Evolutionary conservation across 37 sponge, comb jelly and placozoan genomes (phyloP), one percentile per base, ranked within the genome.

Genomic region (Axinella damicornis): DNA sequence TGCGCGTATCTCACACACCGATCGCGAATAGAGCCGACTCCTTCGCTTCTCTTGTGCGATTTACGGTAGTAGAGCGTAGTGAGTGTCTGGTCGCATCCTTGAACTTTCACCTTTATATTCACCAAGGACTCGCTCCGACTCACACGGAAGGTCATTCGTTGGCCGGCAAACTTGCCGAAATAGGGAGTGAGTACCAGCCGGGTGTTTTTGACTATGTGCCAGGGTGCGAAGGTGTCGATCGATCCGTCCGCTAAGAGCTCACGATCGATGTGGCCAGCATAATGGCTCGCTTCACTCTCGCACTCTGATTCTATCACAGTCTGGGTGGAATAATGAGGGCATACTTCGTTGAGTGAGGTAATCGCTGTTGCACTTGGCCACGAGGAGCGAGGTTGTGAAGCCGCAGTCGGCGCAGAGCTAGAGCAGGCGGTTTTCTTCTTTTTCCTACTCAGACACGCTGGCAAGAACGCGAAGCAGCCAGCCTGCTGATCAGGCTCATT

Each of bases 91-190:
- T 66, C 67, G 67, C 56, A 73, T 54, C 56, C 82, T 25, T 88
- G 82, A 9, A 74, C 36, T 35, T 55, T 88, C 36, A 88, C 88
- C n/a, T 56, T 67, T 11, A 88, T 73, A 21, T 74, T 73, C 20
- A n/a, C 37, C 33, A 66, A 30, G 19, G 28, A 16, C 34, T 74
- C 53, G 4, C 78, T 58, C 5, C 40, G 5, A 27, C 77, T 78
- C 46, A 84, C 12, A 58, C 80, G 68, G 53, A 91, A 91, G 0
- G 73, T 77, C 25, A 91, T 30, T 22, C 74, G 46, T n/a, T 81
- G 73, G 1, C 87, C 92, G n/a, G 92, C 81, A 63, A 86, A 86
- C 31, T 31, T 72, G 0, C 92, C 92, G 55, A 91, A 91, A 31
- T 86, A 91, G 14, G 92, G 92, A 31, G 21, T 69, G 19, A 86